Conservation (phyloP, 2,888 invertebrate species). For the Hirudinaria manillensis region DNA sequence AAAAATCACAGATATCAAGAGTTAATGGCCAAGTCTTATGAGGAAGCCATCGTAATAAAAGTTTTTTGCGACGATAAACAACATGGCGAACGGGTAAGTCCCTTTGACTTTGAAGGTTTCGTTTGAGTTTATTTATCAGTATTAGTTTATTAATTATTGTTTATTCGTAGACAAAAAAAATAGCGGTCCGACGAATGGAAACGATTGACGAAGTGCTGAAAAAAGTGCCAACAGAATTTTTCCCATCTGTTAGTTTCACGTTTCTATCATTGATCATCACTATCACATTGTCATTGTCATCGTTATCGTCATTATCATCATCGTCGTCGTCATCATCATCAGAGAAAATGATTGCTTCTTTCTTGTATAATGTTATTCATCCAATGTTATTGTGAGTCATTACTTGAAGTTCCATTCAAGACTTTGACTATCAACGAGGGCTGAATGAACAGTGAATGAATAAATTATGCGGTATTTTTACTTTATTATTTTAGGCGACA, state of each 20-base stretch:
- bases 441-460: no score
- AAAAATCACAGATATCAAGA: background rate
- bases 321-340: no score
- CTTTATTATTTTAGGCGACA: no score
- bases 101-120: background rate
- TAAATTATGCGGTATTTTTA: no score
- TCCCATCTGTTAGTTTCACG: background rate
- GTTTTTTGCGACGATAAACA: background rate
- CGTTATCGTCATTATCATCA: no score
- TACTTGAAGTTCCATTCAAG: no score
- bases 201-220: background rate
- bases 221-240: constrained; percentile 3
- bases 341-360: no score
- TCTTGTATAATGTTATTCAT: no score
- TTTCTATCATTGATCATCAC: no score
- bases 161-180: constrained; percentile 1
- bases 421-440: no score
- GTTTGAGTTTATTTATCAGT: background rate
- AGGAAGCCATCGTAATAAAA: background rate
- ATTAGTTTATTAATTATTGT: background rate
- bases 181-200: background rate
- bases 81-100: background rate
- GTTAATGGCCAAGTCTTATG: background rate
- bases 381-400: no score
- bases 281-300: no score